phyloP scores from a whole-genome alignment of 2,113 vertebrate species.

The Pygoscelis adeliae region DNA sequence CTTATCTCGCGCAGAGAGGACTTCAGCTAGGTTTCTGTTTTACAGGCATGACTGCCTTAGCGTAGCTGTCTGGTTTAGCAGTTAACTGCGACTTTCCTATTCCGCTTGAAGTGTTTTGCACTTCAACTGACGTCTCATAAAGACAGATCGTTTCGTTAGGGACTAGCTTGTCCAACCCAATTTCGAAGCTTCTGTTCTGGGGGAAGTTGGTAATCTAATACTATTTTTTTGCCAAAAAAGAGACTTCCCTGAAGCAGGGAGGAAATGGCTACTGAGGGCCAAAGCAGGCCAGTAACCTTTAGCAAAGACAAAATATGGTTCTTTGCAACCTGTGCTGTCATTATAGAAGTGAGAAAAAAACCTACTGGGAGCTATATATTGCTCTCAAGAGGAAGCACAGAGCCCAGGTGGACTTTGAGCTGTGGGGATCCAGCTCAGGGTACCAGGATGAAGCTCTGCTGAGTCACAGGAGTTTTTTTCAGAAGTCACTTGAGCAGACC shows the following conservation, averaged over 20 bases:
- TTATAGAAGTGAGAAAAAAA: not conserved
- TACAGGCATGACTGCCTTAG: not conserved
- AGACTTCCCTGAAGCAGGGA: not conserved
- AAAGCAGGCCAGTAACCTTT: not conserved
- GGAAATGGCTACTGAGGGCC: not conserved
- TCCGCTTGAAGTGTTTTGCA: accelerated
- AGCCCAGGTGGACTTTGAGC: not conserved
- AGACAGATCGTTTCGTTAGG: accelerated
- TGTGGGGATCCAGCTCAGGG: not conserved
- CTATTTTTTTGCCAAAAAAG: not conserved
- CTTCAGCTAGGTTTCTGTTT: not conserved
- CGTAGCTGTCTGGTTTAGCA: not conserved
- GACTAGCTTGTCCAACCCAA: not conserved
- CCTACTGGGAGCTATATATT: not conserved
- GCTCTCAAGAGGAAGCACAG: not conserved
- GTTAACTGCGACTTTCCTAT: not conserved
- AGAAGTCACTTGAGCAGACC: not conserved
- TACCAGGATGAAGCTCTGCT: not conserved
- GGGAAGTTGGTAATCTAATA: not conserved
- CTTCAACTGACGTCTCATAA: not conserved
- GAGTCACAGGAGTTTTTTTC: not conserved
- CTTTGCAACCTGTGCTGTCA: not conserved
- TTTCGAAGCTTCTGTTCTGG: not conserved
- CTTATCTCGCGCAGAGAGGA: not conserved
- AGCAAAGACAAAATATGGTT: not conserved